Percentiles rank a stretch among this genome's conserved stretches.
Evolutionary conservation across 2,113 vertebrate species (phyloP).

Genomic region (Chauna torquata): DNA sequence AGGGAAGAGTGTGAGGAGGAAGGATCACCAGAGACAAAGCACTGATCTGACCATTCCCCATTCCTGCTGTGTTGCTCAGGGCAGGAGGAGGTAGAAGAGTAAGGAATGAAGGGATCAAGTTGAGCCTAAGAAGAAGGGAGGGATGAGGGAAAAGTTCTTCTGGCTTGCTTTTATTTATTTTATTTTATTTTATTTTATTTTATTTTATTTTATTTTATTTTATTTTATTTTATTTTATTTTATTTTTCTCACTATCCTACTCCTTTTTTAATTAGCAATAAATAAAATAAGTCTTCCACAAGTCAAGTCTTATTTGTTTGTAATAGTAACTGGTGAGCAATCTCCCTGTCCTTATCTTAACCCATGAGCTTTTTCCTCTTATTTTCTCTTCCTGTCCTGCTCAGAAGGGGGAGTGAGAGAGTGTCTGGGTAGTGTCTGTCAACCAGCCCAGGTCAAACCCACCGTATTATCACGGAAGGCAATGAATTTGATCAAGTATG

Average conservation of each 20-base stretch:
- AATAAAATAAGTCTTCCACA: background rate
- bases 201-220: too few relatives aligned
- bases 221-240: too few relatives aligned
- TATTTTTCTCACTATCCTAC: background rate
- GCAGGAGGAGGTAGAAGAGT: background rate
- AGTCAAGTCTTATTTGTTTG: background rate
- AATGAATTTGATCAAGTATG: background rate
- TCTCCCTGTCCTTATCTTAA: background rate
- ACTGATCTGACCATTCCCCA: background rate
- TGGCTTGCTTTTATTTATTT: background rate
- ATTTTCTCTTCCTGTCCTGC: background rate
- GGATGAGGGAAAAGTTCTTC: background rate
- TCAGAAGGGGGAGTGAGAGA: background rate
- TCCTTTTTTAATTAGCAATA: background rate
- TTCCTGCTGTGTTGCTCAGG: accelerated
- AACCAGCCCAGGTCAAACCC: background rate
- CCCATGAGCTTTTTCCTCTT: background rate
- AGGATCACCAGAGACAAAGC: background rate
- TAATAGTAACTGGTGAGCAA: background rate
- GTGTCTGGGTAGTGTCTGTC: background rate
- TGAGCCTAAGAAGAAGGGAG: background rate
- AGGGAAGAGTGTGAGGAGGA: background rate
- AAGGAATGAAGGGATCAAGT: background rate
- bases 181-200: too few relatives aligned
- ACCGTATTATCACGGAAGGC: background rate